Percentiles rank a stretch among this genome's conserved stretches.
phyloP scores from a whole-genome alignment of 2,113 vertebrate species.

The Picathartes gymnocephalus region DNA sequence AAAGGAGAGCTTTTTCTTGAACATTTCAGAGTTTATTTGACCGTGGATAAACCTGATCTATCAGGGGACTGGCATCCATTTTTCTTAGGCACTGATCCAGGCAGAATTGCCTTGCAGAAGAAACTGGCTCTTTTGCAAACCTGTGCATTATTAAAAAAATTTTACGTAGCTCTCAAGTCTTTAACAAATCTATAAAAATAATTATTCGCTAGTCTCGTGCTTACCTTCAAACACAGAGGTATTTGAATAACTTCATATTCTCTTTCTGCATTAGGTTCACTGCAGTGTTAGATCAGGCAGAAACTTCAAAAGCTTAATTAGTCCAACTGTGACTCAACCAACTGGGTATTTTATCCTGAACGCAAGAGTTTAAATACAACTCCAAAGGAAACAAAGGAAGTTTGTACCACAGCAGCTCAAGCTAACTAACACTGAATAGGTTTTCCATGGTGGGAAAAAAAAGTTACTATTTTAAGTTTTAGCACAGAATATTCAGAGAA shows the following conservation, averaged over 20 bases:
- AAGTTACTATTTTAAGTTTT: neutral
- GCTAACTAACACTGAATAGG: neutral
- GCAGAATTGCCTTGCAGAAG: slow-evolving; percentile 1
- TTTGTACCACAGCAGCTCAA: neutral
- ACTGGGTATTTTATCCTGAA: neutral
- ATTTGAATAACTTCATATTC: slow-evolving; percentile 30
- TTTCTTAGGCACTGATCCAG: slow-evolving; percentile 59
- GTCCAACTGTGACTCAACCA: neutral
- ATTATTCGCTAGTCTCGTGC: slow-evolving; percentile 34
- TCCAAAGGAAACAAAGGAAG: neutral
- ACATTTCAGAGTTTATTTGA: neutral
- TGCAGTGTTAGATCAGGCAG: neutral
- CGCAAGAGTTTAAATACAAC: neutral
- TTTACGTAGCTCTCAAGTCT: neutral
- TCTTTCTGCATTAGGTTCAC: slow-evolving; percentile 32
- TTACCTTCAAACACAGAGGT: slow-evolving; percentile 26
- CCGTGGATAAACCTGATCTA: neutral
- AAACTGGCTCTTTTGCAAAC: slow-evolving; percentile 25
- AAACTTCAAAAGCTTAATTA: neutral
- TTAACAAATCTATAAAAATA: slow-evolving; percentile 71
- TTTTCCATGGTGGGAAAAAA: neutral
- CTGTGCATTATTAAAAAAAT: neutral
- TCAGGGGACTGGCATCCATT: neutral
- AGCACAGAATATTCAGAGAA: neutral
- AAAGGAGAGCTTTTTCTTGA: neutral